phyloP scores from a whole-genome alignment of 2,113 vertebrate genomes.

The Myiagra hebetior region DNA sequence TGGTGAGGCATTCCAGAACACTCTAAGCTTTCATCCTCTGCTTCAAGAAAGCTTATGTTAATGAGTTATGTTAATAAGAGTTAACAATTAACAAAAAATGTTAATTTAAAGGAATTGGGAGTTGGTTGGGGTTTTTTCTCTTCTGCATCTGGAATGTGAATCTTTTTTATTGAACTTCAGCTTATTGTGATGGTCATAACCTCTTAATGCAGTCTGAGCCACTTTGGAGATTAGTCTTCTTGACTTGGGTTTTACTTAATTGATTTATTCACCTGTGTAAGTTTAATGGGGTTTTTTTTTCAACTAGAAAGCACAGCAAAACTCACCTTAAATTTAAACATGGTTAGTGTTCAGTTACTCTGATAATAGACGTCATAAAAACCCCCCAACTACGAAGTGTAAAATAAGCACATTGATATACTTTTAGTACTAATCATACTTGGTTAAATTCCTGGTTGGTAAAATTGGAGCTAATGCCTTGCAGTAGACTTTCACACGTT shows the following conservation, averaged over 20 bases:
- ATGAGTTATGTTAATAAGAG: neutral
- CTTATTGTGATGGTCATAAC: neutral
- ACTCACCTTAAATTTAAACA: neutral
- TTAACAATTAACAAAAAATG: neutral
- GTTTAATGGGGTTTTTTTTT: neutral
- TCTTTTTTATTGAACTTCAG: neutral
- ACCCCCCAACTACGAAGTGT: neutral
- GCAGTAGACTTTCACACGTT: neutral
- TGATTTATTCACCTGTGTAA: neutral
- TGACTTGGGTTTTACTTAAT: neutral
- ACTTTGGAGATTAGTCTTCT: neutral
- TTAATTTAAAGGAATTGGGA: neutral
- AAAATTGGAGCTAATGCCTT: neutral
- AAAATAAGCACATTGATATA: neutral
- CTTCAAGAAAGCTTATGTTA: neutral
- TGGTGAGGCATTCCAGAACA: neutral
- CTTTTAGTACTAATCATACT: neutral
- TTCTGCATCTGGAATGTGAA: neutral
- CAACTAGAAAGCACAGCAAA: neutral
- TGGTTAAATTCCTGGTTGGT: accelerated
- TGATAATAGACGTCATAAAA: neutral
- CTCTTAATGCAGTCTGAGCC: neutral
- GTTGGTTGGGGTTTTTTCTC: no score
- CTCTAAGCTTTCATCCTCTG: neutral
- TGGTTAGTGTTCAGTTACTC: neutral